phyloP scores from a whole-genome alignment of 2,888 invertebrate genomes.

The Scaptomyza polygonia region DNA sequence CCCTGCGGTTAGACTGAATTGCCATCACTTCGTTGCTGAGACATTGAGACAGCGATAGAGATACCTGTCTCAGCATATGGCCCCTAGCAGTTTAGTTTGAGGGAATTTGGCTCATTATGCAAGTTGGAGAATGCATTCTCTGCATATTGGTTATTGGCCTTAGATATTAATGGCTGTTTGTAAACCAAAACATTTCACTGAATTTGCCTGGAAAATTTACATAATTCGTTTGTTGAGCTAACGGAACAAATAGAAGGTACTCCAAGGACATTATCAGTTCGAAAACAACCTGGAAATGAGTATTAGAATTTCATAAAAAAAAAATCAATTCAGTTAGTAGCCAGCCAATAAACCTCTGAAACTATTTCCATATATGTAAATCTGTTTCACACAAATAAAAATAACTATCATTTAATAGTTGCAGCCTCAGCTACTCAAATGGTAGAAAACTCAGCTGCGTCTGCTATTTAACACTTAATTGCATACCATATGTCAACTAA shows the following conservation, averaged over 20 bases:
- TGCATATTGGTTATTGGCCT: conserved; percentile 52
- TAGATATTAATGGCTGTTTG: conserved; percentile 5
- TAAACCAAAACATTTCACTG: conserved; percentile 1
- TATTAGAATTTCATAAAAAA: too few species aligned
- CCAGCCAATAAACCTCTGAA: too few species aligned
- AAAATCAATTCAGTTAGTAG: too few species aligned
- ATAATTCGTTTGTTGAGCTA: conserved; percentile 40
- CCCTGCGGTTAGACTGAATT: conserved; percentile 12
- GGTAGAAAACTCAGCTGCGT: conserved; percentile 7
- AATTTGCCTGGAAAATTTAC: conserved; percentile 22
- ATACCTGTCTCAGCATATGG: conserved; percentile 13
- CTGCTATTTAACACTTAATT: conserved; percentile 59
- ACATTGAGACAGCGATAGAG: background rate
- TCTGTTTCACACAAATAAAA: background rate
- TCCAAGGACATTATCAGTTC: background rate
- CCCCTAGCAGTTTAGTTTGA: background rate
- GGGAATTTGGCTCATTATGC: conserved; percentile 44
- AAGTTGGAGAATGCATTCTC: conserved; percentile 35
- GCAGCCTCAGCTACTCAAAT: background rate
- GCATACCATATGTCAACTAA: conserved; percentile 69
- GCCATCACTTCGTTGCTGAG: too few species aligned
- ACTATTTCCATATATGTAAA: background rate
- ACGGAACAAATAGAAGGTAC: conserved; percentile 9
- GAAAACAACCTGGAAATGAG: background rate
- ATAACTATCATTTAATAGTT: conserved; percentile 5